Evolutionary conservation across 1,140 invertebrate genomes (phyloP).

Genomic region (Chironomus tepperi): DNA sequence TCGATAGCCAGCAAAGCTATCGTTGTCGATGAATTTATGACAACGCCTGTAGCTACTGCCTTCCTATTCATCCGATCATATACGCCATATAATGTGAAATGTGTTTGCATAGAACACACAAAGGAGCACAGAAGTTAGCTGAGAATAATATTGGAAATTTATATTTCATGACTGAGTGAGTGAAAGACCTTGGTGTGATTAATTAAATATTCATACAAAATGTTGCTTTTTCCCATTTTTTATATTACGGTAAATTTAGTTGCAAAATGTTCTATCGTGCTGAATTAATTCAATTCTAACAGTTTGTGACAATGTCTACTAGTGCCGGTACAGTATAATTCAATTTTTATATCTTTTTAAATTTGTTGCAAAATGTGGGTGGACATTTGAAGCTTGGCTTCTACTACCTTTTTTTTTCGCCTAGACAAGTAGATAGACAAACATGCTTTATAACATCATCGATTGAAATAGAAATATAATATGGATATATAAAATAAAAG

Average conservation of each 20-base stretch:
- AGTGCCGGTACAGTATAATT: background rate
- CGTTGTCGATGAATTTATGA: too few relatives aligned
- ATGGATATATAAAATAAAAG: too few relatives aligned
- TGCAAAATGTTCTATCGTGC: background rate
- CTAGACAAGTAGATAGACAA: too few relatives aligned
- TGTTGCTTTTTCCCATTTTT: background rate
- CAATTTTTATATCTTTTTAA: background rate
- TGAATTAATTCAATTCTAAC: background rate
- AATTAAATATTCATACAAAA: conserved; percentile 1
- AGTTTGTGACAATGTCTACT: background rate
- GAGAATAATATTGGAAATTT: conserved; percentile 5
- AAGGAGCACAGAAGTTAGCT: background rate
- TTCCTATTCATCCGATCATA: too few relatives aligned
- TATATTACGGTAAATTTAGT: background rate
- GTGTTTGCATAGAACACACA: background rate
- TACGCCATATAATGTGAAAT: too few relatives aligned
- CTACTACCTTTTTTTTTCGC: too few relatives aligned
- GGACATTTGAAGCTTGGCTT: too few relatives aligned
- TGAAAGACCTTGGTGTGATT: background rate
- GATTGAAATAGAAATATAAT: too few relatives aligned
- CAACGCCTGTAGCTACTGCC: too few relatives aligned
- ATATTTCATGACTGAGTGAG: background rate
- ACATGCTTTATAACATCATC: too few relatives aligned
- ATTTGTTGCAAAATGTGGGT: background rate
- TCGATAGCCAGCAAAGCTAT: too few relatives aligned